phyloP scores from a whole-genome alignment of 1,140 invertebrate genomes.

The Spodoptera frugiperda region DNA sequence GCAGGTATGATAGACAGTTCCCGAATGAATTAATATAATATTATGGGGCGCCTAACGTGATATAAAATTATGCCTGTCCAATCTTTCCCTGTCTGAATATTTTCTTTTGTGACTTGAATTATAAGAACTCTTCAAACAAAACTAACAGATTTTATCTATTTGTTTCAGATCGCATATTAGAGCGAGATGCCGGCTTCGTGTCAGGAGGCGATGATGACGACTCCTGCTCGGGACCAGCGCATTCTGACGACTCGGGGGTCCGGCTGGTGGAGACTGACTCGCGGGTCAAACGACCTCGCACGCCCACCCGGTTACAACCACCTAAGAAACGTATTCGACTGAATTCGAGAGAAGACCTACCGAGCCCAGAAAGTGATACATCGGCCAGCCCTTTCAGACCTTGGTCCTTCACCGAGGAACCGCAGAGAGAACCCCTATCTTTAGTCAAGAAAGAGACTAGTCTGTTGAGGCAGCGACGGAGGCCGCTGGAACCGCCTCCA shows the following conservation, averaged over 20 bases:
- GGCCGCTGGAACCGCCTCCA: slow-evolving; percentile 67
- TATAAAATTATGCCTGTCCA: too few relatives aligned
- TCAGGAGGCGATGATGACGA: slow-evolving; percentile 90
- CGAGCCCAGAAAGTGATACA: slow-evolving; percentile 70
- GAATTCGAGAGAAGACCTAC: slow-evolving; percentile 76
- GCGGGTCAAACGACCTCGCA: slow-evolving; percentile 90
- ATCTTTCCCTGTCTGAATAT: not conserved
- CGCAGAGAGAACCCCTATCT: slow-evolving; percentile 70
- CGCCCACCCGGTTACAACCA: slow-evolving; percentile 90
- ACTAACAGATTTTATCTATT: slow-evolving; percentile 51
- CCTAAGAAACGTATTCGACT: slow-evolving; percentile 90
- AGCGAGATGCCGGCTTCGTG: slow-evolving; percentile 90
- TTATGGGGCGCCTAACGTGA: not conserved
- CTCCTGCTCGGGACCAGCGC: slow-evolving; percentile 88
- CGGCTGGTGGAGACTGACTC: slow-evolving; percentile 88
- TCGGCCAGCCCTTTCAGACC: slow-evolving; percentile 79
- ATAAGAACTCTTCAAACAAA: not conserved
- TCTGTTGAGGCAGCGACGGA: slow-evolving; percentile 74
- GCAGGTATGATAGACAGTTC: too few relatives aligned
- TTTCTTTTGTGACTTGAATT: not conserved
- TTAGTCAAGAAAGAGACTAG: slow-evolving; percentile 77
- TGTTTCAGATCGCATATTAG: slow-evolving; percentile 85
- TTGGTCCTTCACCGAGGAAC: slow-evolving; percentile 83
- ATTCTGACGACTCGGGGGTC: slow-evolving; percentile 91
- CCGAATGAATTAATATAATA: too few relatives aligned